A percentile compares a stretch with the other conserved stretches of the same genome.
phyloP scores from a whole-genome alignment of 2,797 vertebrate genomes.

The Scolopax rusticola region DNA sequence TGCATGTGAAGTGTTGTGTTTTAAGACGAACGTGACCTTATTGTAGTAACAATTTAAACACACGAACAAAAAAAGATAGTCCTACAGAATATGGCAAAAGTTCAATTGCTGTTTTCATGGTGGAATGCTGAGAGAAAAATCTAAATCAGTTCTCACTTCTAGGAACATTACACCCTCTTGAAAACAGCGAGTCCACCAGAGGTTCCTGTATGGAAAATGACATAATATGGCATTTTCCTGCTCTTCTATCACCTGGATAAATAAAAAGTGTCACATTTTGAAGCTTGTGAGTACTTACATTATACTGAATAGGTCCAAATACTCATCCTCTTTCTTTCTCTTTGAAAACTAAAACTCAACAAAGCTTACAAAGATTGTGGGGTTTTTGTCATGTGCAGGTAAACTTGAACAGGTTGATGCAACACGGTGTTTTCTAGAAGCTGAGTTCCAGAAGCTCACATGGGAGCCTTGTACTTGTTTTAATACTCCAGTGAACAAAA shows the following conservation, averaged over 20 bases:
- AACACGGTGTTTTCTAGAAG: not conserved
- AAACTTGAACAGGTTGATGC: not conserved
- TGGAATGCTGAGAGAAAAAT: slow-evolving; percentile 12
- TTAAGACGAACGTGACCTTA: not conserved
- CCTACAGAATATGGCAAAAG: not conserved
- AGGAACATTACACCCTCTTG: not conserved
- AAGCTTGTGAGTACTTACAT: not conserved
- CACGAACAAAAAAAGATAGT: not conserved
- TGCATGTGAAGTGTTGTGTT: not conserved
- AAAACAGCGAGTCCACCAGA: slow-evolving; percentile 22
- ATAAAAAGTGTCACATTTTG: slow-evolving; percentile 14
- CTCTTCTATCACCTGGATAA: slow-evolving; percentile 35
- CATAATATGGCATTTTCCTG: slow-evolving; percentile 42
- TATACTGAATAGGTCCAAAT: not conserved
- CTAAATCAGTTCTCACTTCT: slow-evolving; percentile 57
- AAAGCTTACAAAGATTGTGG: fast-evolving
- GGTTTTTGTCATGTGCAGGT: not conserved
- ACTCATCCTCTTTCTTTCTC: not conserved
- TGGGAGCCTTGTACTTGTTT: not conserved
- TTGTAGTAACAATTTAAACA: not conserved
- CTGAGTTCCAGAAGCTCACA: not conserved
- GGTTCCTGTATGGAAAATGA: slow-evolving; percentile 35
- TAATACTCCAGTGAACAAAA: not conserved
- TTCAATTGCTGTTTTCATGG: not conserved
- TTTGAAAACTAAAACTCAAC: not conserved